Percentiles rank a stretch among this genome's conserved stretches.
Evolutionary conservation across 2,113 vertebrate species (phyloP).

Genomic region (Vicugna pacos): DNA sequence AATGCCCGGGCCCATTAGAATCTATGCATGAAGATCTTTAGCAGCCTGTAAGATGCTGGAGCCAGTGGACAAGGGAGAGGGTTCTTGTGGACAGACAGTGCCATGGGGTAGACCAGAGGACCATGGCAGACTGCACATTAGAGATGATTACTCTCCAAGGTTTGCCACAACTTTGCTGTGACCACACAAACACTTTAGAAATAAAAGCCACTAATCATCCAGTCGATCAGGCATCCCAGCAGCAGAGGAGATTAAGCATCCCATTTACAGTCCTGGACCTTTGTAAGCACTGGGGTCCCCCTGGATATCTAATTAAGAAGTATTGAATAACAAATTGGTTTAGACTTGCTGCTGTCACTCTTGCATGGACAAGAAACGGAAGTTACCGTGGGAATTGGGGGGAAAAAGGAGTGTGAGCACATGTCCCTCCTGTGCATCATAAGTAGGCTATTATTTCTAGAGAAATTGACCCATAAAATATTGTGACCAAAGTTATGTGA

Average conservation of each 20-base stretch:
- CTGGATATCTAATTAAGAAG: neutral
- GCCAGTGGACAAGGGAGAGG: neutral
- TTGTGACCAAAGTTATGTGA: neutral
- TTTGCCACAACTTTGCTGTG: neutral
- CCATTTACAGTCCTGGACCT: neutral
- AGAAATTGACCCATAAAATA: neutral
- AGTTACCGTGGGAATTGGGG: neutral
- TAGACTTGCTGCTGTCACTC: neutral
- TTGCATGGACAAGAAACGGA: neutral
- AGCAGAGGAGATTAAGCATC: neutral
- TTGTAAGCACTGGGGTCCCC: neutral
- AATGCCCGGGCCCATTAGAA: neutral
- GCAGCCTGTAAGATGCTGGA: neutral
- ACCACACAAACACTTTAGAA: conserved; percentile 38
- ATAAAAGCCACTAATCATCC: conserved; percentile 32
- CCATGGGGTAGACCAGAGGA: neutral
- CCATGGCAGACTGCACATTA: neutral
- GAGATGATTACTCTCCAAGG: neutral
- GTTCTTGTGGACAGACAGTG: neutral
- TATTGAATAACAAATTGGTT: neutral
- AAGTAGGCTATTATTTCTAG: neutral
- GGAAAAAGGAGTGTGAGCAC: neutral
- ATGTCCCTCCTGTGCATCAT: neutral
- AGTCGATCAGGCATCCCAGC: neutral
- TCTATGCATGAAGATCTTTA: neutral